Percentiles rank a stretch among this genome's conserved stretches.
phyloP scores from a whole-genome alignment of 2,797 vertebrate genomes.

The Pelochelys cantorii region DNA sequence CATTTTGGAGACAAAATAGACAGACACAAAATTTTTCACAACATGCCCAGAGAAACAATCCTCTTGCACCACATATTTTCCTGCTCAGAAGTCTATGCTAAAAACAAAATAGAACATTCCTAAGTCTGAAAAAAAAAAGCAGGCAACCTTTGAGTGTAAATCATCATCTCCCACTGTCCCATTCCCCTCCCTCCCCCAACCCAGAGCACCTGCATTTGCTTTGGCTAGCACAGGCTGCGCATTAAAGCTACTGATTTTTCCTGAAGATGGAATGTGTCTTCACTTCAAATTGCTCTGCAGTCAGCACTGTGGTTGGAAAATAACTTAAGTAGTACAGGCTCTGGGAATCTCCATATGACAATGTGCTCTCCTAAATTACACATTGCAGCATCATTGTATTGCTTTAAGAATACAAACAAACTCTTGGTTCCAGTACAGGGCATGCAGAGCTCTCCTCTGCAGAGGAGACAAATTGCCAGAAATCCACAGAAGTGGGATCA shows the following conservation, averaged over 20 bases:
- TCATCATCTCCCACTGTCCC: conserved; percentile 17
- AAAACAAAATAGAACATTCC: conserved; percentile 53
- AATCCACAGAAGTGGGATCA: background rate
- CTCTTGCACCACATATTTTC: conserved; percentile 43
- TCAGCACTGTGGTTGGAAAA: conserved; percentile 28
- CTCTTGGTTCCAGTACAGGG: background rate
- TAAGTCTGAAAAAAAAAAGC: conserved; percentile 43
- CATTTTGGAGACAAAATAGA: conserved; percentile 36
- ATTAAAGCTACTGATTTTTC: conserved; percentile 49
- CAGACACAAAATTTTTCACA: conserved; percentile 28
- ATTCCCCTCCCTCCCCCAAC: background rate
- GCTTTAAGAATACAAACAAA: background rate
- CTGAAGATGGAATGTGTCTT: conserved; percentile 54
- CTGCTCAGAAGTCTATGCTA: conserved; percentile 39
- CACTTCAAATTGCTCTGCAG: conserved; percentile 50
- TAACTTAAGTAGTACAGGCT: background rate
- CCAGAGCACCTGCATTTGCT: conserved; percentile 63
- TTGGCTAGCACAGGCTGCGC: background rate
- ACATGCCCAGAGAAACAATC: conserved; percentile 47
- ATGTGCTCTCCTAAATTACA: background rate
- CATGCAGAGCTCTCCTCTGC: background rate
- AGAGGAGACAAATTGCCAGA: background rate
- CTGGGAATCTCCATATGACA: conserved; percentile 1
- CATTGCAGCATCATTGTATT: background rate
- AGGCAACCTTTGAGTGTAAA: conserved; percentile 59